A percentile compares a stretch with the other conserved stretches of the same genome.
phyloP scores from a whole-genome alignment of 2,797 vertebrate species.

The Chelon auratus region DNA sequence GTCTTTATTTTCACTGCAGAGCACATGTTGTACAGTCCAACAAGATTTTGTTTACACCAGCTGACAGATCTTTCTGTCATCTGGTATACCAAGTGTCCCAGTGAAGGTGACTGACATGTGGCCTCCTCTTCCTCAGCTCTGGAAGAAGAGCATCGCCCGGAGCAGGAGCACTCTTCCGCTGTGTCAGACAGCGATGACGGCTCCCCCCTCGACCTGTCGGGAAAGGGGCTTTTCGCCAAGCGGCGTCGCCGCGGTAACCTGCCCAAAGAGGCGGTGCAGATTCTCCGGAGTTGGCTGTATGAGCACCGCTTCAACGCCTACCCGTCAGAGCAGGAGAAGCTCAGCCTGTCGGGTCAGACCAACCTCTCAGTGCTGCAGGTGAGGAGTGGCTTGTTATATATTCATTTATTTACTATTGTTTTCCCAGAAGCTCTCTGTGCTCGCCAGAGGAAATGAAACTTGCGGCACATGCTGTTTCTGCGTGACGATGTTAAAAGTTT shows the following conservation, averaged over 20 bases:
- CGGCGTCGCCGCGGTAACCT: conserved; percentile 95
- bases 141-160: conserved; percentile 77
- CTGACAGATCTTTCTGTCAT: not conserved
- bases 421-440: not conserved
- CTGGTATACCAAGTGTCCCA: not conserved
- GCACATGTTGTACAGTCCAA: too few relatives aligned
- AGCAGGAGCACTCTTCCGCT: conserved; percentile 80
- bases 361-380: conserved; percentile 96
- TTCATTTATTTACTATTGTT: not conserved
- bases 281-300: conserved; percentile 95
- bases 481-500: too few relatives aligned
- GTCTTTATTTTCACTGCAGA: too few relatives aligned
- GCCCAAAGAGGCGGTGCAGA: conserved; percentile 95
- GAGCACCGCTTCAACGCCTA: conserved; percentile 97
- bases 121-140: conserved; percentile 73
- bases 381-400: conserved; percentile 12
- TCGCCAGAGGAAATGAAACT: conserved; percentile 3
- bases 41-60: not conserved
- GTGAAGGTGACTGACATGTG: conserved; percentile 1
- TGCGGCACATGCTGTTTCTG: not conserved
- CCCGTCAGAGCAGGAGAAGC: conserved; percentile 96
- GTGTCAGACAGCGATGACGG: conserved; percentile 93
- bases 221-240: conserved; percentile 83
- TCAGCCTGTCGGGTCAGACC: conserved; percentile 91
- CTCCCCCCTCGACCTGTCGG: conserved; percentile 86